phyloP scores from a whole-genome alignment of 1,140 invertebrate species.

The Magallana ariakensis region DNA sequence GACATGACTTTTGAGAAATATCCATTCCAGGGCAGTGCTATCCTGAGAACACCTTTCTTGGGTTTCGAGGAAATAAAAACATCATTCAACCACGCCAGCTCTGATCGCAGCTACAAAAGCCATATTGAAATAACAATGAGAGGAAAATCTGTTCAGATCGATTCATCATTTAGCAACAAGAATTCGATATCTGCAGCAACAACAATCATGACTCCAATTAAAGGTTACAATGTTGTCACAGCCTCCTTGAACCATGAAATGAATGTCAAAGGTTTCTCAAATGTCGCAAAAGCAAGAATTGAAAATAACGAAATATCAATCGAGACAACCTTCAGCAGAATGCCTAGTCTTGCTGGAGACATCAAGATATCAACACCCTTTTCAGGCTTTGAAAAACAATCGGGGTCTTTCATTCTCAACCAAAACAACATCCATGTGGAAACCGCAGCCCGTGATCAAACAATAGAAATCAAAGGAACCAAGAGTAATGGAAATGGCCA shows the following conservation, averaged over 20 bases:
- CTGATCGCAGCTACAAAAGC: background rate
- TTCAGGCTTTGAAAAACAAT: constrained; percentile 46
- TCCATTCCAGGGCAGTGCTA: background rate
- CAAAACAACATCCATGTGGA: background rate
- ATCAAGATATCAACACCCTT: constrained; percentile 45
- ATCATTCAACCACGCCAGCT: constrained; percentile 33
- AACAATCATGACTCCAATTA: constrained; percentile 48
- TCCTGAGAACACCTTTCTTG: constrained; percentile 37
- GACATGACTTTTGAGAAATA: background rate
- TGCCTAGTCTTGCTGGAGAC: background rate
- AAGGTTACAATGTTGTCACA: constrained; percentile 25
- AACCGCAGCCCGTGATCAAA: constrained; percentile 4
- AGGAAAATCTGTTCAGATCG: background rate
- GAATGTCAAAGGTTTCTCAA: background rate
- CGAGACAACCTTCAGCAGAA: background rate
- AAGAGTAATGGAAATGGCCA: background rate
- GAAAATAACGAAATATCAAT: background rate
- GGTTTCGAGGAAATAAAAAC: constrained; percentile 48
- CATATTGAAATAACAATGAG: background rate
- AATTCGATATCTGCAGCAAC: background rate
- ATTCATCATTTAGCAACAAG: background rate
- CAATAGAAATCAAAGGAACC: background rate
- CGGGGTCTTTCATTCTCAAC: background rate
- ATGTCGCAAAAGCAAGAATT: background rate
- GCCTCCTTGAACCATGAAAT: constrained; percentile 44